Evolutionary conservation across 2,888 invertebrate species (phyloP), one percentile per base, ranked within the genome.

Genomic region (Oligia strigilis): DNA sequence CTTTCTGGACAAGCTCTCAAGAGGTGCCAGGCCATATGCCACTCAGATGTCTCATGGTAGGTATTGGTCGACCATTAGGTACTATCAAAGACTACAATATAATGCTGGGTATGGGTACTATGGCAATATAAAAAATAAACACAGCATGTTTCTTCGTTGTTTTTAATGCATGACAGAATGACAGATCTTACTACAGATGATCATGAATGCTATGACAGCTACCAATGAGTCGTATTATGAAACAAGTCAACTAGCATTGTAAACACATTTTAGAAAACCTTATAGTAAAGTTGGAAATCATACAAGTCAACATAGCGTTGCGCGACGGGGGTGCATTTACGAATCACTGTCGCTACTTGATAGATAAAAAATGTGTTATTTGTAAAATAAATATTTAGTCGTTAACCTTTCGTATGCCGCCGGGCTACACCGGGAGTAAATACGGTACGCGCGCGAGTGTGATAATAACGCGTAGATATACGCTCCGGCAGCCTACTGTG

Each of bases 151-250:
- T 93, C 88, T 95, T 96, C 95, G 95, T 95, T 96, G 95, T 95
- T 95, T 92, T 95, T 95, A 95, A 94, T 95, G 93, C 93, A 93
- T 94, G 89, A 89, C 93, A 93, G 92, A 87, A 93, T 94, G 94
- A 94, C 92, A 89, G 94, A 93, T 91, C 90, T 82, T 91, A 89
- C 93, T 94, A 94, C 92, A 86, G 90, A 92, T 93, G 89, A 91
- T 91, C 90, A 90, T 90, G 81, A 89, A 90, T 78, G 82, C 87
- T 87, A 88, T 90, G 89, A 90, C 84, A 90, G 87, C 92, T 93
- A 94, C 91, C 84, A 84, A 93, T 92, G 90, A 88, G 86, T 91
- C 89, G 90, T 90, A 91, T 87, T 84, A 87, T 77, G 82, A 82
- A 86, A 90, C 77, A 87, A 88, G 80, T 85, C 82, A 87, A 82